Conservation (phyloP, 2,797 vertebrate genomes). For the Falco cherrug region DNA sequence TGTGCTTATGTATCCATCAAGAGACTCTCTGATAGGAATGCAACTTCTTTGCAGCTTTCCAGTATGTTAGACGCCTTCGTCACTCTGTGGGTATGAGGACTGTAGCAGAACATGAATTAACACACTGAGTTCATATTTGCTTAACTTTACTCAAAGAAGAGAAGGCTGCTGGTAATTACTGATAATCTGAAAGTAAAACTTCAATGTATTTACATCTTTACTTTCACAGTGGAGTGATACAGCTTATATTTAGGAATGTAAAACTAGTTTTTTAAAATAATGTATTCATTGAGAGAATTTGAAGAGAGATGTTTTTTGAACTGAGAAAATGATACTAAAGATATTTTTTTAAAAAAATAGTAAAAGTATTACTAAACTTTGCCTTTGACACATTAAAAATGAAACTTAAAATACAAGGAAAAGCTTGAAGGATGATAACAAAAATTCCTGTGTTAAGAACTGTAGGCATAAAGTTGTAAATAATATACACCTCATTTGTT, state of each 20-base stretch:
- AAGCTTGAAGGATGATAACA: not conserved
- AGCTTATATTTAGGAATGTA: not conserved
- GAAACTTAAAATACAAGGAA: not conserved
- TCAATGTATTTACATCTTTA: not conserved
- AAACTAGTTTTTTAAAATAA: not conserved
- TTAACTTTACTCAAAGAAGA: not conserved
- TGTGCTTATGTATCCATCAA: not conserved
- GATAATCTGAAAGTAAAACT: not conserved
- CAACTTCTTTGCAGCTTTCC: not conserved
- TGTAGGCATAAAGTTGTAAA: not conserved
- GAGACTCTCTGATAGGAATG: not conserved
- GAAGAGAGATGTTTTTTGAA: not conserved
- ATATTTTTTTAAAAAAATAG: not conserved
- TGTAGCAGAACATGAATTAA: not conserved
- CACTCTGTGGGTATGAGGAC: not conserved
- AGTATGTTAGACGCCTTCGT: not conserved
- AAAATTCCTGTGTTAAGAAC: not conserved
- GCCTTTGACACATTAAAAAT: not conserved
- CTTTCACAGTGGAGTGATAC: not conserved
- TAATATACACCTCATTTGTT: not conserved
- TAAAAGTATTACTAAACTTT: not conserved
- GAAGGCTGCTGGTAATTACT: not conserved
- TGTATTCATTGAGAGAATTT: not conserved
- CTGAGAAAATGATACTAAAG: not conserved
- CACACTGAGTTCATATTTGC: not conserved